phyloP scores from a whole-genome alignment of 92 coral and sea anemone species.

The Chrysogorgia sp. region DNA sequence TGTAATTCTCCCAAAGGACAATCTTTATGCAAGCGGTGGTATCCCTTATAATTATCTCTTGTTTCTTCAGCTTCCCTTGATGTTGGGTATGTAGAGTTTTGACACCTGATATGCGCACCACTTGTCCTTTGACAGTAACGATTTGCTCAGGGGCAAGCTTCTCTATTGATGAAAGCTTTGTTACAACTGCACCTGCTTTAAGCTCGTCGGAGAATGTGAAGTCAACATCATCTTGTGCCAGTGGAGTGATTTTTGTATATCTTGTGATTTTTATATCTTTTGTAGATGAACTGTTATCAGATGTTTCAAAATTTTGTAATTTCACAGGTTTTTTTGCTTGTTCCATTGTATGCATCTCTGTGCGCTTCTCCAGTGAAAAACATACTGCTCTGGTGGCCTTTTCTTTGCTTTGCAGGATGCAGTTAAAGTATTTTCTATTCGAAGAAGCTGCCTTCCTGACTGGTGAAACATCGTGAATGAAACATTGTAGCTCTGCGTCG shows the following conservation, averaged over 20 bases:
- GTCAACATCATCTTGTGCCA: conserved; percentile 1
- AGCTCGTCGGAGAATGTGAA: conserved; percentile 1
- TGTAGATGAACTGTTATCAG: conserved; percentile 11
- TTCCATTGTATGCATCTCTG: conserved; percentile 29
- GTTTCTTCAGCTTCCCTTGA: conserved; percentile 50
- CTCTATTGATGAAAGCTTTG: conserved; percentile 14
- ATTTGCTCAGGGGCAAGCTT: conserved; percentile 55
- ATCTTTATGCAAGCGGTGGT: conserved; percentile 47
- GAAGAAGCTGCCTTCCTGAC: not conserved
- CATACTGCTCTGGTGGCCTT: conserved; percentile 38
- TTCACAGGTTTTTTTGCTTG: conserved; percentile 28
- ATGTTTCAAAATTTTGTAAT: conserved; percentile 12
- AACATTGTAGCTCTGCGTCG: not conserved
- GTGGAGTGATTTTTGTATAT: conserved; percentile 16
- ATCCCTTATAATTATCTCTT: conserved; percentile 46
- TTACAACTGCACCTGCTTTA: not conserved
- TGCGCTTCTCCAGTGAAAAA: conserved; percentile 21
- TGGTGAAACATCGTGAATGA: not conserved
- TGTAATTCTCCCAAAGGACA: conserved; percentile 52
- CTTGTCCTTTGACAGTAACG: conserved; percentile 45
- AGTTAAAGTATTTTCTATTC: conserved; percentile 28
- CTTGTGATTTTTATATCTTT: conserved; percentile 6
- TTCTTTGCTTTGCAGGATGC: conserved; percentile 41
- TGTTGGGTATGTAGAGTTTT: conserved; percentile 32
- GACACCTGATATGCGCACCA: conserved; percentile 34